Evolutionary conservation across 2,888 invertebrate species (phyloP), one percentile per base, ranked within the genome.

Genomic region (Parapristionchus giblindavisi): DNA sequence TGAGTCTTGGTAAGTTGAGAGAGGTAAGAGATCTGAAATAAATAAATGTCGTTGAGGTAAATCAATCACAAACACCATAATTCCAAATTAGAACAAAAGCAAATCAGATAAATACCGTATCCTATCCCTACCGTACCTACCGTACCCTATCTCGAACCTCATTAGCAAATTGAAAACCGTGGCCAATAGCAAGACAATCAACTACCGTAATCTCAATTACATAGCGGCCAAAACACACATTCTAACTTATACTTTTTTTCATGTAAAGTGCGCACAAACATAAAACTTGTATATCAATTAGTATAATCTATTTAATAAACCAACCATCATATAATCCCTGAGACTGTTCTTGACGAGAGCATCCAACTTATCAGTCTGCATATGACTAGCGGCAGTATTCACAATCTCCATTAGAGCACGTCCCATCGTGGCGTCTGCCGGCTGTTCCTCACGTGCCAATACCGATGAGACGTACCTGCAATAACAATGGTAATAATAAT

Each of bases 1-100:
- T 99, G 97, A 1, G 97, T 96, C 90, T 96, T 95, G 87, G 96
- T 94, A 77, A 99, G 91, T 88, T 97, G 96, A 21, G 97, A 94
- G 77, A 99, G 91, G 60, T 97, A 96, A 84, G 96, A 93, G 56
- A 95, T 95, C 66, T 66, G 66, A 21, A 66, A 66, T 5, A 2
- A n/a, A 58, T 58, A 21, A 14, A 8, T 27, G 5, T 34, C 34
- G 43, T 43, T 43, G 48, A 48, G 48, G n/a, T 24, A 40, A 21
- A 27, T 61, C 6, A 27, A 11, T 2, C 14, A 29, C 17, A 32
- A 11, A 32, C 29, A 27, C 14, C 56, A 32, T 29, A 27, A 17
- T 17, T n/a, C 27, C 27, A 3, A 6, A 24, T 29, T 14, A 6
- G 6, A 34, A 14, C 32, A 43, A 17, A 17, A 43, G 17, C 17